Percentiles rank a stretch among this genome's conserved stretches.
phyloP scores from a whole-genome alignment of 2,888 invertebrate species.

The Epiblema foenella region DNA sequence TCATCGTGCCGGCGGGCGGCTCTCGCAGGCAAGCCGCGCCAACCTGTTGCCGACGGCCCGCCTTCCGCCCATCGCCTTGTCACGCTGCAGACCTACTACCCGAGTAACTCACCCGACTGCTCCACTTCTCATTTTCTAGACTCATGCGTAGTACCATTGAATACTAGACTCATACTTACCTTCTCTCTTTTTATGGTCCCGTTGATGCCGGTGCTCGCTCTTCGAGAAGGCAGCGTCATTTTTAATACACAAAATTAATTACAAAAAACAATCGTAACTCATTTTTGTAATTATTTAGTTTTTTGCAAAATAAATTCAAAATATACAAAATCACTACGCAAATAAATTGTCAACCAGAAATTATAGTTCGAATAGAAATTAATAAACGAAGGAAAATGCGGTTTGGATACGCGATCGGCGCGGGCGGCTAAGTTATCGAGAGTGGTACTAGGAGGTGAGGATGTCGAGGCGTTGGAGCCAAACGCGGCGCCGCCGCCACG shows the following conservation, averaged over 20 bases:
- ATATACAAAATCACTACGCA: constrained; percentile 65
- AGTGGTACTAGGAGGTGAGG: constrained; percentile 57
- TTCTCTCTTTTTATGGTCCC: constrained; percentile 15
- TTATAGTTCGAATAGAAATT: constrained; percentile 59
- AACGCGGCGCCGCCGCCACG: constrained; percentile 76
- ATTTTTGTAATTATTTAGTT: constrained; percentile 50
- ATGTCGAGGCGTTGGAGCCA: constrained; percentile 59
- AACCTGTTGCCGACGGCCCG: constrained; percentile 83
- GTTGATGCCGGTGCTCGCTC: constrained; percentile 34
- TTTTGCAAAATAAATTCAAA: constrained; percentile 58
- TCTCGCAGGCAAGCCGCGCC: constrained; percentile 60
- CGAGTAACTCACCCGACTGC: constrained; percentile 47
- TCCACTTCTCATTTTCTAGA: constrained; percentile 41
- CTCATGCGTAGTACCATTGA: constrained; percentile 34
- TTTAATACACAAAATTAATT: constrained; percentile 70
- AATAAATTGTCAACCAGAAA: constrained; percentile 62
- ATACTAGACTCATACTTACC: constrained; percentile 54
- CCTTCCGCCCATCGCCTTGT: constrained; percentile 81
- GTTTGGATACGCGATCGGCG: constrained; percentile 68
- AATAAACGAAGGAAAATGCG: constrained; percentile 66
- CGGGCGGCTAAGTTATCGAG: constrained; percentile 68
- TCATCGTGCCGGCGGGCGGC: constrained; percentile 67
- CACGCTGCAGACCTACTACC: constrained; percentile 50
- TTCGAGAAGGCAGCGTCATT: constrained; percentile 47
- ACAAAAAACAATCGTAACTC: constrained; percentile 61